Conservation (phyloP, 2,888 invertebrate genomes). For the Lepidocyrtoides sp. region DNA sequence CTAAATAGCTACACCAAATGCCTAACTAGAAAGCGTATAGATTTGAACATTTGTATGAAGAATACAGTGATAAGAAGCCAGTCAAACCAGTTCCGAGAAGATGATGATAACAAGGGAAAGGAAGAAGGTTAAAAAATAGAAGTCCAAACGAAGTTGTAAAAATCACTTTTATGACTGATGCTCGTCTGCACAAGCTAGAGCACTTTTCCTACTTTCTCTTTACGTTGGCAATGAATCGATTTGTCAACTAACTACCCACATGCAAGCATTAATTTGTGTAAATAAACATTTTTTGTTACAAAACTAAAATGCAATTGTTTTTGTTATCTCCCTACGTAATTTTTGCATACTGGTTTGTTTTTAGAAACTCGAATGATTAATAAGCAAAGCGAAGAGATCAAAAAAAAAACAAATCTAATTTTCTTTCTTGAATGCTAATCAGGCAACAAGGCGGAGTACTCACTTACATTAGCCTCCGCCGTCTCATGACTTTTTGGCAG, state of each 20-base stretch:
- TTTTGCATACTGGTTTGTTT: background rate
- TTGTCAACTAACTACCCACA: too few relatives aligned
- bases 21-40: too few relatives aligned
- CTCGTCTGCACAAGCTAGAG: background rate
- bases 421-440: constrained; percentile 71
- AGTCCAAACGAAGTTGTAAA: too few relatives aligned
- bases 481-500: background rate
- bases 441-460: constrained; percentile 5
- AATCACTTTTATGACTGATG: constrained; percentile 72
- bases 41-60: too few relatives aligned
- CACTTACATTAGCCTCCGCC: background rate
- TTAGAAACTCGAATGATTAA: constrained; percentile 50
- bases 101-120: background rate
- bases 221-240: too few relatives aligned
- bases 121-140: constrained; percentile 59
- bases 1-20: too few relatives aligned
- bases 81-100: too few relatives aligned
- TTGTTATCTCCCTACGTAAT: background rate
- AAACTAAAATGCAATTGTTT: too few relatives aligned
- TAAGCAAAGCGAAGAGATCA: background rate
- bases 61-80: too few relatives aligned
- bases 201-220: background rate
- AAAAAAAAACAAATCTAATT: constrained; percentile 44
- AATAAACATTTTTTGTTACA: too few relatives aligned
- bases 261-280: too few relatives aligned